Evolutionary conservation across 1,140 invertebrate genomes (phyloP).

Genomic region (Drosophila navojoa): DNA sequence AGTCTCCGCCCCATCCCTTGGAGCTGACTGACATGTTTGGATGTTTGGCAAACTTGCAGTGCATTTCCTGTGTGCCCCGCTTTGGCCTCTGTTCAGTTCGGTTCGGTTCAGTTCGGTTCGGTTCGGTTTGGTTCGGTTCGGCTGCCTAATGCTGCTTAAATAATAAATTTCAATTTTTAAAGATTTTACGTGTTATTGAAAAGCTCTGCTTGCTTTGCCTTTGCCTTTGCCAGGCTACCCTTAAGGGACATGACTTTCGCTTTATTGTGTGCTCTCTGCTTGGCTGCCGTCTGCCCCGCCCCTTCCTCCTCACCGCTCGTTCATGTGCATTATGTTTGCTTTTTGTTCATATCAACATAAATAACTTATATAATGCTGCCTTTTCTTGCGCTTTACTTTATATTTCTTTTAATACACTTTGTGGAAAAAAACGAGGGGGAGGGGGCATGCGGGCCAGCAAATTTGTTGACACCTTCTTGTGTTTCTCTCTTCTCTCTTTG

Average conservation of each 20-base stretch:
- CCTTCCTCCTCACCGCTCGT: neutral
- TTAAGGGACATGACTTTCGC: slow-evolving; percentile 70
- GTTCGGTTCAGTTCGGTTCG: slow-evolving; percentile 4
- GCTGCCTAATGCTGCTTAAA: slow-evolving; percentile 40
- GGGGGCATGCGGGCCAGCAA: slow-evolving; percentile 27
- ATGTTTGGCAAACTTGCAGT: slow-evolving; percentile 48
- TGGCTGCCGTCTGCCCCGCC: neutral
- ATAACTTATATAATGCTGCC: slow-evolving; percentile 68
- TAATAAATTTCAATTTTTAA: slow-evolving; percentile 80
- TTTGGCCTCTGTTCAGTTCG: neutral
- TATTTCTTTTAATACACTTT: slow-evolving; percentile 55
- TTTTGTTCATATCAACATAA: slow-evolving; percentile 74
- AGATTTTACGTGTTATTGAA: slow-evolving; percentile 75
- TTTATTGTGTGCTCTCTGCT: slow-evolving; percentile 63
- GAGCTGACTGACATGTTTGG: slow-evolving; percentile 43
- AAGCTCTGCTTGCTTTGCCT: slow-evolving; percentile 49
- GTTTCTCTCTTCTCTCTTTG: neutral
- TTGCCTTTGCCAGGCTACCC: slow-evolving; percentile 38
- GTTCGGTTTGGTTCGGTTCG: neutral
- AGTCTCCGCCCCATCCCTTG: neutral
- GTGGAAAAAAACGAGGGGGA: slow-evolving; percentile 12
- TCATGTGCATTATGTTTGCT: slow-evolving; percentile 70
- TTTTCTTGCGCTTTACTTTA: slow-evolving; percentile 18
- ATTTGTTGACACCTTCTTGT: slow-evolving; percentile 47
- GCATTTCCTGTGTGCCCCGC: slow-evolving; percentile 49